phyloP scores from a whole-genome alignment of 2,888 invertebrate species.

The Hymenopus coronatus region DNA sequence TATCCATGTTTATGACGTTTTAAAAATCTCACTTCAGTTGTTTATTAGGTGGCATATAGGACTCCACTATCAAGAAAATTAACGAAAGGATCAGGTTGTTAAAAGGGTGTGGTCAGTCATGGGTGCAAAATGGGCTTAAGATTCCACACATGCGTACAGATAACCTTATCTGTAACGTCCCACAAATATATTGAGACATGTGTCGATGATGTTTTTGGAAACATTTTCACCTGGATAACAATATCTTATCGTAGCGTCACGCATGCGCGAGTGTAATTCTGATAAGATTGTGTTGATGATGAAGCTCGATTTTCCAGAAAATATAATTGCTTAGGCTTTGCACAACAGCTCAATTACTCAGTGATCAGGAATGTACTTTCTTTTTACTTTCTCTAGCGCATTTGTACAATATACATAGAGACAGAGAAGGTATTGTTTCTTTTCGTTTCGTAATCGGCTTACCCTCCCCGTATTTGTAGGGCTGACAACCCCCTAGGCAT shows the following conservation, averaged over 20 bases:
- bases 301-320: neutral
- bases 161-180: neutral
- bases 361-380: neutral
- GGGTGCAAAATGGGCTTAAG: neutral
- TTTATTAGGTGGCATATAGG: neutral
- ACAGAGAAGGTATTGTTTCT: too few relatives aligned
- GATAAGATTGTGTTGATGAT: neutral
- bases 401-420: too few relatives aligned
- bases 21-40: neutral
- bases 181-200: neutral
- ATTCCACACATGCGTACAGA: too few relatives aligned
- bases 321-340: neutral
- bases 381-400: too few relatives aligned
- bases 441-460: too few relatives aligned
- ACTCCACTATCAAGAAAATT: neutral
- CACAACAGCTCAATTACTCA: neutral
- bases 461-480: too few relatives aligned
- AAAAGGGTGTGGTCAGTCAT: neutral
- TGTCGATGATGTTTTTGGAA: neutral
- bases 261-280: neutral
- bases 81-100: neutral
- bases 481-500: too few relatives aligned
- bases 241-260: neutral
- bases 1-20: slow-evolving; percentile 63
- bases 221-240: neutral